Conservation (phyloP, 2,113 vertebrate species). For the Equus przewalskii region DNA sequence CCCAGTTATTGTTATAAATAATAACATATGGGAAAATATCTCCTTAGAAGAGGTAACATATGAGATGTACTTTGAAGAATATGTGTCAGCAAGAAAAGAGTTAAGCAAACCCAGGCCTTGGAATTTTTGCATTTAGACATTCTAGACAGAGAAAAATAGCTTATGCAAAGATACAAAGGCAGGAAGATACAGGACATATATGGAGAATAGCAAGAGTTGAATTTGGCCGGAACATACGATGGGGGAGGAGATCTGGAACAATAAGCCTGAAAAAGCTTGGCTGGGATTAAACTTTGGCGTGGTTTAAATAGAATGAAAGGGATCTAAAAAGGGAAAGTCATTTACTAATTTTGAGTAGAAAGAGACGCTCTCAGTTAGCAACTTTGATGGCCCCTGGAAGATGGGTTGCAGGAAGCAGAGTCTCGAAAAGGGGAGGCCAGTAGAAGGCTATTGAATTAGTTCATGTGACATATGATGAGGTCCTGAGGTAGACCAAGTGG, state of each 20-base stretch:
- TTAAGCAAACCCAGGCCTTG: background rate
- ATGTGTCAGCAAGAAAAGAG: background rate
- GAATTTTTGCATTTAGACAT: background rate
- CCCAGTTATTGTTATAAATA: background rate
- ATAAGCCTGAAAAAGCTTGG: background rate
- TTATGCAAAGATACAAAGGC: background rate
- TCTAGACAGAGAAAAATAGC: background rate
- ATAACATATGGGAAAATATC: background rate
- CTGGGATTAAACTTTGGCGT: background rate
- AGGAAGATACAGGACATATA: background rate
- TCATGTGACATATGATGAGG: background rate
- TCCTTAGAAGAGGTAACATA: background rate
- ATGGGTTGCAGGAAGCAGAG: background rate
- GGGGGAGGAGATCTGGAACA: background rate
- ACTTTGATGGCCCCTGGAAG: background rate
- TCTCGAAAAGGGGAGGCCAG: background rate
- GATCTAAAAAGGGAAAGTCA: background rate
- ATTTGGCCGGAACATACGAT: background rate
- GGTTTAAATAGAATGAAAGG: background rate
- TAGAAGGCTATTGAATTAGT: background rate
- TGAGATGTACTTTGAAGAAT: background rate
- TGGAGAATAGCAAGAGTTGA: background rate
- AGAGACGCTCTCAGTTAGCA: background rate
- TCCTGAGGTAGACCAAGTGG: background rate
- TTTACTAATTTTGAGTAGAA: background rate